These are phyloP conservation scores for Aspidoscelis tigris DNA, from an alignment of 2,113 vertebrate species.

Conservation along the genomic window DNA sequence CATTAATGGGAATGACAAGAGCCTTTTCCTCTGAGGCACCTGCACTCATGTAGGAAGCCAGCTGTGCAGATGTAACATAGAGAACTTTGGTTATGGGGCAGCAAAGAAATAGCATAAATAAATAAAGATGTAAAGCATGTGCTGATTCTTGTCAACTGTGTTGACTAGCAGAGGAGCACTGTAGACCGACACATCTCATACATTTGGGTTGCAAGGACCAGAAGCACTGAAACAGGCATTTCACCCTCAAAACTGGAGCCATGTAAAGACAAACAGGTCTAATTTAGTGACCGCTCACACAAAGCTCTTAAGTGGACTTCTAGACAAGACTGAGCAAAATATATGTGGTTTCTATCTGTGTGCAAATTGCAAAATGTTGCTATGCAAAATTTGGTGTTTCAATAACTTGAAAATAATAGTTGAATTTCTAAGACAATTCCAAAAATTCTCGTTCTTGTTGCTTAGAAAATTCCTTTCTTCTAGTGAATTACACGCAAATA, in stretches of 20 bases:
- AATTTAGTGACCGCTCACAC: not conserved
- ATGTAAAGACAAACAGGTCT: not conserved
- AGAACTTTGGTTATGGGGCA: not conserved
- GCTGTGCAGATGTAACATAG: not conserved
- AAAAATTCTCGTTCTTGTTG: not conserved
- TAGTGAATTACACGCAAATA: not conserved
- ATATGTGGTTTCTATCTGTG: not conserved
- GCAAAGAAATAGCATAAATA: constrained; percentile 3
- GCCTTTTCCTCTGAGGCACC: not conserved
- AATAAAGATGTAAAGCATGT: not conserved
- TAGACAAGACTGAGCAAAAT: not conserved
- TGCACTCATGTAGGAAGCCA: not conserved
- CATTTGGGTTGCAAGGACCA: not conserved
- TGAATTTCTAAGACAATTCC: not conserved
- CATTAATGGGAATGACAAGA: not conserved
- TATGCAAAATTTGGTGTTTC: not conserved
- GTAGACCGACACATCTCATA: not conserved
- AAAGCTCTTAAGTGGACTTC: not conserved
- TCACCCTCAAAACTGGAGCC: not conserved
- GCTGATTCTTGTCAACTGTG: not conserved
- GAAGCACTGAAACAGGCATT: not conserved
- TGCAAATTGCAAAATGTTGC: not conserved
- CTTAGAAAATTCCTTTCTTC: not conserved
- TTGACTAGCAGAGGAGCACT: not conserved
- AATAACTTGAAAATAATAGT: not conserved